Base-by-base conservation (phyloP, 2,888 invertebrate species). In the Iselma pallidipennis region DNA sequence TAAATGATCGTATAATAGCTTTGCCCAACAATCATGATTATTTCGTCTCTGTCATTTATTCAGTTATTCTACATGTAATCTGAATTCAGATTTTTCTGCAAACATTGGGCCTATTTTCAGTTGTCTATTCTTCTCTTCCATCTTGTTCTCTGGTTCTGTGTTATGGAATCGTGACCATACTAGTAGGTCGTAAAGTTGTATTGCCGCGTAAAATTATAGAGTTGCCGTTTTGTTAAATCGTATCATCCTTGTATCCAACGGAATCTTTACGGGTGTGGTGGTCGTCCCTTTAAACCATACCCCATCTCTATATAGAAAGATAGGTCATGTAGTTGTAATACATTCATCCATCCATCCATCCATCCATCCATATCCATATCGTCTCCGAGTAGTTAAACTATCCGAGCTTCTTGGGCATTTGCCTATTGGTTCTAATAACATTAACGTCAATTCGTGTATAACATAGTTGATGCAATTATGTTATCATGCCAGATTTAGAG, bases 361-460 rank as follows among this genome's bases (percentile, higher is more conserved):
- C n/a, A n/a, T n/a, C n/a, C n/a, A n/a, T n/a, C n/a, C n/a, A n/a
- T n/a, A n/a, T n/a, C n/a, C n/a, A n/a, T n/a, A n/a, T n/a, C n/a
- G n/a, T n/a, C n/a, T n/a, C n/a, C n/a, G n/a, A n/a, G 1, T 7
- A 4, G 2, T 25, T 12, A 25, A 48, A 48, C 5, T 4, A 28
- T 45, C 49, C 49, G 21, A n/a, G 19, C 55, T 54, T 55, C 57
- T 56, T 49, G 48, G 64, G 63, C 68, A 71, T 72, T 73, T 71
- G 68, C 71, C 72, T 73, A 76, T 75, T 74, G 73, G 72, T 64
- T 66, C 68, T 73, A 72, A 72, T 68, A 72, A 66, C 71, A 71
- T 75, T 71, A 70, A 52, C 68, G 69, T 71, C 70, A 68, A 70
- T 71, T 70, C 68, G 14, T 14, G n/a, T n/a, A 69, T 67, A 66